phyloP scores from a whole-genome alignment of 2,113 vertebrate species.

The Urocitellus parryii region DNA sequence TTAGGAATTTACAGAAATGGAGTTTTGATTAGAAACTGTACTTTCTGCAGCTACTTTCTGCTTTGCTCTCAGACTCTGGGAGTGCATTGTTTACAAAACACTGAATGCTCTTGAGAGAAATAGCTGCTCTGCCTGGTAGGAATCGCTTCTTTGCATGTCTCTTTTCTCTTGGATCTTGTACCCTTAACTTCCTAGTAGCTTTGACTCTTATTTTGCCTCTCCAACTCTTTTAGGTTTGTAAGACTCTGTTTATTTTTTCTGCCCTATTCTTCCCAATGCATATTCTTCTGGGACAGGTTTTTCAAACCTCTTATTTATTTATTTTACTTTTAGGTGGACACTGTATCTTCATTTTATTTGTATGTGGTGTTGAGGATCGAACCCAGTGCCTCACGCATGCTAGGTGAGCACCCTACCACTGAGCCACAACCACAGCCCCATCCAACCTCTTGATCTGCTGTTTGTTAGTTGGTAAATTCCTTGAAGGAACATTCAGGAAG shows the following conservation, averaged over 20 bases:
- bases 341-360: no score
- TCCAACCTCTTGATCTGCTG: background rate
- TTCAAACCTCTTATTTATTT: no score
- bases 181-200: background rate
- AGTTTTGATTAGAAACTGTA: slow-evolving; percentile 10
- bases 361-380: no score
- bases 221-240: background rate
- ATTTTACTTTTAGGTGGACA: no score
- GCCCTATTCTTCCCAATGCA: background rate
- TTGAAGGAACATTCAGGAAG: background rate
- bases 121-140: background rate
- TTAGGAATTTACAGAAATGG: slow-evolving; percentile 50
- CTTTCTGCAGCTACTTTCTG: background rate
- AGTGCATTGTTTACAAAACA: background rate
- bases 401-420: no score
- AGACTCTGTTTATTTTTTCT: background rate
- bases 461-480: background rate
- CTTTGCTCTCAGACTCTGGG: background rate
- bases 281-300: background rate
- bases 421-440: no score
- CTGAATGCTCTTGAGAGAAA: rapidly evolving
- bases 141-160: background rate
- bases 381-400: no score
- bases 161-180: background rate
- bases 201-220: background rate